Percentiles rank a stretch among this genome's conserved stretches.
These are phyloP conservation scores for Watersipora subatra DNA, from an alignment of 1,140 invertebrate species.

Conservation along the genomic window DNA sequence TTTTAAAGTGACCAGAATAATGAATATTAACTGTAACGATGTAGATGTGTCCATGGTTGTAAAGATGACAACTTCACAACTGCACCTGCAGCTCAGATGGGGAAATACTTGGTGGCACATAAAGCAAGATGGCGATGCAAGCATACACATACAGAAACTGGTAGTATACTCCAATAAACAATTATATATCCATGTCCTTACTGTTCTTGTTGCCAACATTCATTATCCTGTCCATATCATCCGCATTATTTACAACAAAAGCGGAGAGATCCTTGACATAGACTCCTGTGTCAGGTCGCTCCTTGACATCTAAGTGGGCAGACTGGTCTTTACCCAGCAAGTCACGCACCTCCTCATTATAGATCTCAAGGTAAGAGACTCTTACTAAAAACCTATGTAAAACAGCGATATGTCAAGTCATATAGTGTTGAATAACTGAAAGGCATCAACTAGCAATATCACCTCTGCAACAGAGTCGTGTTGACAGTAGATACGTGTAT, in stretches of 20 bases:
- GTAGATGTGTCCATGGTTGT: too few species aligned
- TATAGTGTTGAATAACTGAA: not conserved
- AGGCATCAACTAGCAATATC: not conserved
- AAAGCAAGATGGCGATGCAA: too few species aligned
- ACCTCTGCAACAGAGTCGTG: not conserved
- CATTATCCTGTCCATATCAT: constrained; percentile 67
- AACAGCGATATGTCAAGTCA: too few species aligned
- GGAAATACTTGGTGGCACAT: too few species aligned
- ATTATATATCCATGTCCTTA: too few species aligned
- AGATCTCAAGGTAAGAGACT: constrained; percentile 88
- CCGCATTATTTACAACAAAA: constrained; percentile 65
- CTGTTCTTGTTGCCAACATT: constrained; percentile 67
- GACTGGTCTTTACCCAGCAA: constrained; percentile 77
- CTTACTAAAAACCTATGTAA: constrained; percentile 52
- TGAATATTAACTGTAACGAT: too few species aligned
- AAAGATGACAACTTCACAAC: too few species aligned
- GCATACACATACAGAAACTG: too few species aligned
- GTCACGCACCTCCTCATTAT: constrained; percentile 93
- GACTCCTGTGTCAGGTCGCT: constrained; percentile 64
- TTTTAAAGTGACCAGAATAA: too few species aligned
- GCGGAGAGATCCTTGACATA: constrained; percentile 64
- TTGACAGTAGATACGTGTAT: too few species aligned
- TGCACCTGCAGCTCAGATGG: too few species aligned
- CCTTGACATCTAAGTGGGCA: constrained; percentile 50
- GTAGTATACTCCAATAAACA: too few species aligned